Conservation (phyloP, 2,888 invertebrate species). For the Podotricha telesiphe region DNA sequence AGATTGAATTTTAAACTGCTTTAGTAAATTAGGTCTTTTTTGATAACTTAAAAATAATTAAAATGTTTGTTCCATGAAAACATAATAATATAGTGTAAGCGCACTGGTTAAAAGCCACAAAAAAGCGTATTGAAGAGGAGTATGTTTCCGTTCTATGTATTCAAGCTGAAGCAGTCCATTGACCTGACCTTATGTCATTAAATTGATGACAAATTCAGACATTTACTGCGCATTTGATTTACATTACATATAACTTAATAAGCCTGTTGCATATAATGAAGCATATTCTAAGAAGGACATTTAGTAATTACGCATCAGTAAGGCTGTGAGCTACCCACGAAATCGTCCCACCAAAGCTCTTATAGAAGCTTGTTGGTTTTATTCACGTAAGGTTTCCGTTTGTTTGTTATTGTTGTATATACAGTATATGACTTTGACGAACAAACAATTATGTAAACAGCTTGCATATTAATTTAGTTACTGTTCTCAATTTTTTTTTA, state of each 20-base stretch:
- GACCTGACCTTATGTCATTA: slow-evolving; percentile 15
- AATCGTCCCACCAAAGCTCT: slow-evolving; percentile 38
- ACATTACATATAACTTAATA: not conserved
- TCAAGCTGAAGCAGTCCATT: not conserved
- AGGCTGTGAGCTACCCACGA: slow-evolving; percentile 32
- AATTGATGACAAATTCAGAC: not conserved
- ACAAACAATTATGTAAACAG: slow-evolving; percentile 20
- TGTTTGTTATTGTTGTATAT: slow-evolving; percentile 36
- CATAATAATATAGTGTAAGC: not conserved
- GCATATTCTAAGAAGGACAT: slow-evolving; percentile 6
- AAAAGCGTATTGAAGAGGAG: not conserved
- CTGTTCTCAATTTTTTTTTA: not conserved
- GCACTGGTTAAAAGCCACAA: not conserved
- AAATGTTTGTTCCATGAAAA: not conserved
- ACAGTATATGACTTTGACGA: slow-evolving; percentile 41
- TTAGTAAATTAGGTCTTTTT: not conserved
- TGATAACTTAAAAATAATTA: not conserved
- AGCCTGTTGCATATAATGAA: not conserved
- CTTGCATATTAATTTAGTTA: slow-evolving; percentile 15
- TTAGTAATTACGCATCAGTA: slow-evolving; percentile 28
- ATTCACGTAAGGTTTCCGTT: slow-evolving; percentile 49
- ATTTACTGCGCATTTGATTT: not conserved
- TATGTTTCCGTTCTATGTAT: not conserved
- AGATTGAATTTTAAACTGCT: too few species aligned
- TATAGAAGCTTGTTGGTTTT: slow-evolving; percentile 42